These are phyloP conservation scores for Holothuria leucospilota DNA, from an alignment of 53 echinoderm and acorn worm species.

Conservation along the genomic window DNA sequence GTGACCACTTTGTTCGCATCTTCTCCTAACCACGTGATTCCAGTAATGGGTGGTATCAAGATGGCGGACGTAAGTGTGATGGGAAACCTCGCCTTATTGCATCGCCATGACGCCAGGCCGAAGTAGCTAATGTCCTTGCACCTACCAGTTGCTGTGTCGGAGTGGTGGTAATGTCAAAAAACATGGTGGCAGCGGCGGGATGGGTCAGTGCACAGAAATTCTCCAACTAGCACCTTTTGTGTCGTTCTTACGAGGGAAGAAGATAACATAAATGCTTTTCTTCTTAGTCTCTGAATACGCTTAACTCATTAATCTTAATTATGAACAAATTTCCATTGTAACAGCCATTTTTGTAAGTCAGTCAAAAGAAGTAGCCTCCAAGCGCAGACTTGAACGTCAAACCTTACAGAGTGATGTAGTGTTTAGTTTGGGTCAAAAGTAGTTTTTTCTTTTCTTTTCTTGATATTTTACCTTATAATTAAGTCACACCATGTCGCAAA, in stretches of 20 bases:
- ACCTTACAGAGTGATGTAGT: slow-evolving; percentile 29
- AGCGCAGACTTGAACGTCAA: slow-evolving; percentile 38
- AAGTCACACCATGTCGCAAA: too few relatives aligned
- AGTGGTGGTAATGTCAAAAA: slow-evolving; percentile 5
- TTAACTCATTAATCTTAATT: too few relatives aligned
- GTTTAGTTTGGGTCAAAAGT: not conserved
- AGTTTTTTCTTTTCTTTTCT: too few relatives aligned
- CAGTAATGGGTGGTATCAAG: too few relatives aligned
- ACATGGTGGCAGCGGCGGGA: not conserved
- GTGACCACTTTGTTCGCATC: too few relatives aligned
- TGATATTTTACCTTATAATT: too few relatives aligned
- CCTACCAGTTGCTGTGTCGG: not conserved
- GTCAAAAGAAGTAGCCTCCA: not conserved
- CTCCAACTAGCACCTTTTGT: not conserved
- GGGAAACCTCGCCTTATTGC: too few relatives aligned
- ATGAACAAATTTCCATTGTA: not conserved
- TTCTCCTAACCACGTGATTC: too few relatives aligned
- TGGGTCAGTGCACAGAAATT: not conserved
- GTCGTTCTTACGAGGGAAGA: not conserved
- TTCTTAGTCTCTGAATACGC: not conserved
- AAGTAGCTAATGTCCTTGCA: slow-evolving; percentile 10
- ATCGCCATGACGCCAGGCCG: too few relatives aligned
- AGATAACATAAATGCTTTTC: not conserved
- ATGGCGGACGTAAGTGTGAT: too few relatives aligned
- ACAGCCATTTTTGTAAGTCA: slow-evolving; percentile 10